Percentiles rank a stretch among this genome's conserved stretches.
Evolutionary conservation across 2,113 vertebrate species (phyloP).

Genomic region (Heliornis fulica): DNA sequence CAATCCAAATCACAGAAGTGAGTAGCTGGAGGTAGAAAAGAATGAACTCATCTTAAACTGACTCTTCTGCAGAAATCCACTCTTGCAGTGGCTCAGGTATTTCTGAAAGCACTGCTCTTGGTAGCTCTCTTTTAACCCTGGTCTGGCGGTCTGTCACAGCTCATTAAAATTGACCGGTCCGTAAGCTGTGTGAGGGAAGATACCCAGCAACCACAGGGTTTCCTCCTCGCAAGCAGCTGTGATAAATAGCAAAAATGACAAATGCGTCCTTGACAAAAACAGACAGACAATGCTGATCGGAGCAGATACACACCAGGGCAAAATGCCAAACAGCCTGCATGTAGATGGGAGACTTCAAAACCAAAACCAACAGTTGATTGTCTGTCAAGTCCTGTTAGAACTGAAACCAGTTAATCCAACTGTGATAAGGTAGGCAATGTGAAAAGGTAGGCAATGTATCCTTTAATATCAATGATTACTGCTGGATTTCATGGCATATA

Average conservation of each 20-base stretch:
- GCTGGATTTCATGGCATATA: background rate
- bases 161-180: constrained; percentile 1
- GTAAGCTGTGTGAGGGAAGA: background rate
- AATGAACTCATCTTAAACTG: background rate
- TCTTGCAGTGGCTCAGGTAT: background rate
- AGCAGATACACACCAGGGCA: constrained; percentile 8
- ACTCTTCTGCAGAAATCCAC: background rate
- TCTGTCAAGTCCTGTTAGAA: constrained; percentile 18
- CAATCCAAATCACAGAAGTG: background rate
- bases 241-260: constrained; percentile 2
- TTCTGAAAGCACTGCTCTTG: background rate
- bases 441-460: background rate
- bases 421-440: background rate
- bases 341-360: background rate
- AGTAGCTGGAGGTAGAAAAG: background rate
- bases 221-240: background rate
- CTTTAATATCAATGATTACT: background rate
- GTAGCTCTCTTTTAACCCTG: background rate
- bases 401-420: background rate
- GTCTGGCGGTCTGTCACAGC: background rate
- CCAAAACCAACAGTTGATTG: background rate
- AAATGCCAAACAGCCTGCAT: background rate
- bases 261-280: background rate
- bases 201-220: background rate
- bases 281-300: constrained; percentile 1